Evolutionary conservation across 2,888 invertebrate genomes (phyloP).

Genomic region (Rutpela maculata): DNA sequence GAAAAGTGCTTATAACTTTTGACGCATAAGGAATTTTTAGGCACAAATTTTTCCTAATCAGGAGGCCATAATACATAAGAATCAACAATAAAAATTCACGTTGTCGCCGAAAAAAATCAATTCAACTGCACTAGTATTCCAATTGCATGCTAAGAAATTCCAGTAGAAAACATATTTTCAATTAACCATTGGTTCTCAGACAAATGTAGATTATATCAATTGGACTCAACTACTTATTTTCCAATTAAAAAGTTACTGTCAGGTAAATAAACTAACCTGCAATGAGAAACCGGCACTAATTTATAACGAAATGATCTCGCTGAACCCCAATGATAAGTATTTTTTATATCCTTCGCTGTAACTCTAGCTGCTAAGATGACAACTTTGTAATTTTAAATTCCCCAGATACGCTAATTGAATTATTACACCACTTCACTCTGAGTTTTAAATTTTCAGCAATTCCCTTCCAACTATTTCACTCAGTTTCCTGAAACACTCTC

Average conservation of each 20-base stretch:
- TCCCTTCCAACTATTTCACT: slow-evolving; percentile 13
- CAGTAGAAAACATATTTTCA: too few relatives aligned
- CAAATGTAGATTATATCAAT: too few relatives aligned
- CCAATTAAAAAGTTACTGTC: background rate
- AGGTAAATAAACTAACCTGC: background rate
- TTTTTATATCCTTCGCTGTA: background rate
- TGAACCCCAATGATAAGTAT: background rate
- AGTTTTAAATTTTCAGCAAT: background rate
- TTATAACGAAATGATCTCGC: background rate
- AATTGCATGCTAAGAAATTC: too few relatives aligned
- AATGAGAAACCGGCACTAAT: background rate
- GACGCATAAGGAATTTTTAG: too few relatives aligned
- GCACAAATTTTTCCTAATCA: too few relatives aligned
- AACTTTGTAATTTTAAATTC: background rate
- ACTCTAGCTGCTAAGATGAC: background rate
- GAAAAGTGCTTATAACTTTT: too few relatives aligned
- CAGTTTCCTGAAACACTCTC: background rate
- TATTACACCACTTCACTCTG: background rate
- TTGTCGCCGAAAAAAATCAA: too few relatives aligned
- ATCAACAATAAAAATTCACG: too few relatives aligned
- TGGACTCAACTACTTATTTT: too few relatives aligned
- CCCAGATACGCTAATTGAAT: background rate
- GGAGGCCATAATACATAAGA: too few relatives aligned
- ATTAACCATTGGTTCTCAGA: too few relatives aligned
- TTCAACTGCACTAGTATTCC: too few relatives aligned